Evolutionary conservation across 2,113 vertebrate species (phyloP).

Genomic region (Festucalex cinctus): DNA sequence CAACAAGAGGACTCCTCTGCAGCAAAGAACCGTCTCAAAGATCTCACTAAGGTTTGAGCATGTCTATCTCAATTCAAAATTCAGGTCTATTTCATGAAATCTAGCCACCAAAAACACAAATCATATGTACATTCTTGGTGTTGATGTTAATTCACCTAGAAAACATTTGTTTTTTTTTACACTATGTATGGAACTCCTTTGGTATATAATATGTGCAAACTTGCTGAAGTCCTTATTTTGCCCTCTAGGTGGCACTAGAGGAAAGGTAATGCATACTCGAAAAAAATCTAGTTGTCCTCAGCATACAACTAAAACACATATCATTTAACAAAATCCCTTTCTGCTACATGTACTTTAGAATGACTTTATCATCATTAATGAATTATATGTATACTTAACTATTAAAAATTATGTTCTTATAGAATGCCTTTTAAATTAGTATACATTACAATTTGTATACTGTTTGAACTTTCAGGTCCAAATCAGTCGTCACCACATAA

Average conservation of each 20-base stretch:
- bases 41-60: constrained; percentile 81
- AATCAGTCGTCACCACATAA: background rate
- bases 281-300: no score
- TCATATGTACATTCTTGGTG: background rate
- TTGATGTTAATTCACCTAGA: background rate
- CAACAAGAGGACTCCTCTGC: constrained; percentile 82
- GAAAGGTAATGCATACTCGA: background rate
- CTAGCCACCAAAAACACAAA: background rate
- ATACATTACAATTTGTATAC: background rate
- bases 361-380: background rate
- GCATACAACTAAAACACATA: background rate
- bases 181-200: no score
- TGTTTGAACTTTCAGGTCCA: background rate
- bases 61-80: background rate
- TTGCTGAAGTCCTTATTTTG: constrained; percentile 2
- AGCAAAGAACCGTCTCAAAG: constrained; percentile 81
- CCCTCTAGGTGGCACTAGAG: constrained; percentile 40
- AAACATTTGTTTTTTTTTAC: no score
- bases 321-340: background rate
- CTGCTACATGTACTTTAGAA: background rate
- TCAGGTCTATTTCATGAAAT: background rate
- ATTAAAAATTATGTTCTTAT: background rate
- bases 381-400: no score
- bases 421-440: background rate
- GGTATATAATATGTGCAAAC: background rate